phyloP scores from a whole-genome alignment of 2,113 vertebrate genomes.

The Polypterus bichir region DNA sequence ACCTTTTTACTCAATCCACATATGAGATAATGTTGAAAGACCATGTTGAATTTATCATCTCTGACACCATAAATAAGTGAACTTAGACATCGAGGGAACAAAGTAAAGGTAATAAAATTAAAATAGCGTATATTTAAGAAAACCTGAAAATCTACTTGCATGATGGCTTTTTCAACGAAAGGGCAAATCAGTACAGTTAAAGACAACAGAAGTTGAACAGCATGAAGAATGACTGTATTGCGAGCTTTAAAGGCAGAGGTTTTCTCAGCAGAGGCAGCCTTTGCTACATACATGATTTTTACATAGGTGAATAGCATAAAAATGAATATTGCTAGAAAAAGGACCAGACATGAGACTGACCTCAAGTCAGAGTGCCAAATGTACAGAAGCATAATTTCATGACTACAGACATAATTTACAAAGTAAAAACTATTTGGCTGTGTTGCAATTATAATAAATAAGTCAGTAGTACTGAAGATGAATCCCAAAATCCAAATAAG shows the following conservation, averaged over 20 bases:
- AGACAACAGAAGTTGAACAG: constrained; percentile 24
- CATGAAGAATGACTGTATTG: constrained; percentile 27
- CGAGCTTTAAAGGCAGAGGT: constrained; percentile 18
- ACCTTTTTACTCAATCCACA: constrained; percentile 15
- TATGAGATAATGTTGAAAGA: constrained; percentile 16
- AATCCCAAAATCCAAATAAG: constrained; percentile 15
- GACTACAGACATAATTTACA: constrained; percentile 5
- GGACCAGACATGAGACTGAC: not conserved
- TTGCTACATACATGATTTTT: constrained; percentile 22
- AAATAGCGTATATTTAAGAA: constrained; percentile 16
- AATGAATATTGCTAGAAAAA: constrained; percentile 15
- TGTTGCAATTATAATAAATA: constrained; percentile 2
- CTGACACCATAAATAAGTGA: no score
- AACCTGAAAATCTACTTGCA: not conserved
- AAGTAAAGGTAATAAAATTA: constrained; percentile 16
- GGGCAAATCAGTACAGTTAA: constrained; percentile 13
- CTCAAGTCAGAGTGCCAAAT: constrained; percentile 17
- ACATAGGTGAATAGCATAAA: constrained; percentile 21
- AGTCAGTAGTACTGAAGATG: constrained; percentile 2
- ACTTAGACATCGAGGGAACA: constrained; percentile 19
- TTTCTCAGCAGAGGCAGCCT: constrained; percentile 15
- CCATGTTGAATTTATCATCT: constrained; percentile 19
- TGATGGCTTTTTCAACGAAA: constrained; percentile 16
- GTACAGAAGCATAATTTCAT: constrained; percentile 9
- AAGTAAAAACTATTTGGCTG: not conserved